A percentile compares a stretch with the other conserved stretches of the same genome.
Evolutionary conservation across 92 coral and sea anemone genomes (phyloP).

Genomic region (Porites evermanni): DNA sequence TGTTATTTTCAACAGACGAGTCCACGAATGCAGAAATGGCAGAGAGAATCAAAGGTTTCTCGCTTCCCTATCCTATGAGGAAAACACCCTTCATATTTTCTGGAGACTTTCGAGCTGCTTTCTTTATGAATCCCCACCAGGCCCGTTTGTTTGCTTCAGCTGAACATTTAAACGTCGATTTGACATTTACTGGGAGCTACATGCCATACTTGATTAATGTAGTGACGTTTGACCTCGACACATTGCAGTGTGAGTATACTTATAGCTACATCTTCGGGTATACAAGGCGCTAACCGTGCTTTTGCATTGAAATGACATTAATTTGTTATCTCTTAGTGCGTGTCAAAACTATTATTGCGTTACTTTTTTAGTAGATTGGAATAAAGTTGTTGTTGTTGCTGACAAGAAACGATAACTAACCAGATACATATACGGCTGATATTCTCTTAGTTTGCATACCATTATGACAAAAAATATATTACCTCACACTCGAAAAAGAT

Average conservation of each 20-base stretch:
- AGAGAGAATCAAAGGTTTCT: neutral
- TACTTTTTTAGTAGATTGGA: too few species aligned
- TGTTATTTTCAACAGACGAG: neutral
- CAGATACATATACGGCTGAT: too few species aligned
- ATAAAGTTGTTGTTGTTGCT: too few species aligned
- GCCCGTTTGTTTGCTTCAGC: too few species aligned
- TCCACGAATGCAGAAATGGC: constrained; percentile 10
- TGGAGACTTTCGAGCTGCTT: too few species aligned
- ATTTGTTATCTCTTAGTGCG: neutral
- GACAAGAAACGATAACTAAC: too few species aligned
- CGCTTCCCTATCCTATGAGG: neutral
- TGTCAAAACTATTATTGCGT: too few species aligned
- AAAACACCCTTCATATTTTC: too few species aligned
- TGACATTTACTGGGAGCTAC: constrained; percentile 3
- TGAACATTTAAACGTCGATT: neutral
- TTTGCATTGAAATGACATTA: neutral
- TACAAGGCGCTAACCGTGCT: neutral
- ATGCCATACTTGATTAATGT: constrained; percentile 20
- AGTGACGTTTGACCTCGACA: neutral
- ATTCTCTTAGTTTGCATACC: too few species aligned
- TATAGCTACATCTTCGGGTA: neutral
- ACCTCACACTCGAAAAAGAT: too few species aligned
- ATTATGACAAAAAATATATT: too few species aligned
- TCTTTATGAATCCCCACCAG: too few species aligned
- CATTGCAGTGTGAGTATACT: constrained; percentile 5